phyloP scores from a whole-genome alignment of 2,113 vertebrate species.

The Lichenostomus cassidix region DNA sequence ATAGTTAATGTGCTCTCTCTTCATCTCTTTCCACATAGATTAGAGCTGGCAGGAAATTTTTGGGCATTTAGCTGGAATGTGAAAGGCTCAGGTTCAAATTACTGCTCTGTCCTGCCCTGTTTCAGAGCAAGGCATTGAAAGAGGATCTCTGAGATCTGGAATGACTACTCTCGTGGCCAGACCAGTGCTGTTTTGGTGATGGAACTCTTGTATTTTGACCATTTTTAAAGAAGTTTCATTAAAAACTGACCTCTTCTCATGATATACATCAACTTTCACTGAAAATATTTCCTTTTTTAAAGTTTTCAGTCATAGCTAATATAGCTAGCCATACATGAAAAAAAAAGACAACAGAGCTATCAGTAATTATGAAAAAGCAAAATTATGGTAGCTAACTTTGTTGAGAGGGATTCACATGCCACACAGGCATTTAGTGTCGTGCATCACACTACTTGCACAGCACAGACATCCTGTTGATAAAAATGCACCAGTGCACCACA shows the following conservation, averaged over 20 bases:
- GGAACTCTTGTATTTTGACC: neutral
- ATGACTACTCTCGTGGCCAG: neutral
- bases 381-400: neutral
- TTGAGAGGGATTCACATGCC: neutral
- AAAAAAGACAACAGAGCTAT: neutral
- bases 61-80: slow-evolving; percentile 35
- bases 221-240: neutral
- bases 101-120: neutral
- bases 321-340: neutral
- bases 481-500: neutral
- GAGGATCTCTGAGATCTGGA: neutral
- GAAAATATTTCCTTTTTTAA: neutral
- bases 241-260: neutral
- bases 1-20: neutral
- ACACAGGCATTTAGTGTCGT: neutral
- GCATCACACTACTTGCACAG: neutral
- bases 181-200: neutral
- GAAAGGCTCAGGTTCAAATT: slow-evolving; percentile 38
- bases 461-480: neutral
- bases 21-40: neutral
- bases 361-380: neutral
- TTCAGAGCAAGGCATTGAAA: neutral
- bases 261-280: neutral
- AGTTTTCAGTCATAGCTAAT: neutral
- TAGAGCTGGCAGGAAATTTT: slow-evolving; percentile 29